These are phyloP conservation scores for Pteronotus mesoamericanus DNA, from an alignment of 2,797 vertebrate species.

Conservation along the genomic window DNA sequence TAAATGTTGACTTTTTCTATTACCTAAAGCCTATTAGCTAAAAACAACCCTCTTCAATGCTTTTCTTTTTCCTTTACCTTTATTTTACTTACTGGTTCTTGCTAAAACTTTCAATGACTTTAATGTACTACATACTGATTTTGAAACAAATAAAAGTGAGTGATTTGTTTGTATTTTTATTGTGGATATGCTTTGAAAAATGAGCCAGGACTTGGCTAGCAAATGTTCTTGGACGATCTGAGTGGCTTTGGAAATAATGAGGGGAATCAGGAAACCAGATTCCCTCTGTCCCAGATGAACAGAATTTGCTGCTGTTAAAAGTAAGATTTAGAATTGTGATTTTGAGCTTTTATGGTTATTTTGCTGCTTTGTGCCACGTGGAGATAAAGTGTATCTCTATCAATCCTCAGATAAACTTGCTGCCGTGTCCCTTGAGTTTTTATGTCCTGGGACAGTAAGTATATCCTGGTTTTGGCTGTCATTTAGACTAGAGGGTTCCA, in stretches of 20 bases:
- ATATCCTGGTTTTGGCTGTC: neutral
- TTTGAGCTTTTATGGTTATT: neutral
- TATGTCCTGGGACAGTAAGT: neutral
- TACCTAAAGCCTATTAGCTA: slow-evolving; percentile 68
- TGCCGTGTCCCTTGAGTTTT: neutral
- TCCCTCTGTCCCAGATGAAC: neutral
- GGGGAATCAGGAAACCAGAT: neutral
- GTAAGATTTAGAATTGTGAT: neutral
- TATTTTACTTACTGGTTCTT: slow-evolving; percentile 47
- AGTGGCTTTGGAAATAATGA: slow-evolving; percentile 25
- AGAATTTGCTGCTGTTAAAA: neutral
- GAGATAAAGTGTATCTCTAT: neutral
- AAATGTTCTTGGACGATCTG: neutral
- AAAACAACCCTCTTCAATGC: neutral
- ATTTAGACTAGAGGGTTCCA: neutral
- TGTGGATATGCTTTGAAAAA: neutral
- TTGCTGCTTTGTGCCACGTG: neutral
- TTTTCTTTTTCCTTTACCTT: slow-evolving; percentile 52
- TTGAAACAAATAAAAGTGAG: neutral
- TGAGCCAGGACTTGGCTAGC: neutral
- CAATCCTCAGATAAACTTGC: neutral
- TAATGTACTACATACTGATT: slow-evolving; percentile 18
- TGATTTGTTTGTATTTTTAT: neutral
- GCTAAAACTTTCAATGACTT: slow-evolving; percentile 49
- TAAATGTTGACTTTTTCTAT: slow-evolving; percentile 63